A percentile compares a stretch with the other conserved stretches of the same genome.
Evolutionary conservation across 2,113 vertebrate species (phyloP).

Genomic region (Saccopteryx leptura): DNA sequence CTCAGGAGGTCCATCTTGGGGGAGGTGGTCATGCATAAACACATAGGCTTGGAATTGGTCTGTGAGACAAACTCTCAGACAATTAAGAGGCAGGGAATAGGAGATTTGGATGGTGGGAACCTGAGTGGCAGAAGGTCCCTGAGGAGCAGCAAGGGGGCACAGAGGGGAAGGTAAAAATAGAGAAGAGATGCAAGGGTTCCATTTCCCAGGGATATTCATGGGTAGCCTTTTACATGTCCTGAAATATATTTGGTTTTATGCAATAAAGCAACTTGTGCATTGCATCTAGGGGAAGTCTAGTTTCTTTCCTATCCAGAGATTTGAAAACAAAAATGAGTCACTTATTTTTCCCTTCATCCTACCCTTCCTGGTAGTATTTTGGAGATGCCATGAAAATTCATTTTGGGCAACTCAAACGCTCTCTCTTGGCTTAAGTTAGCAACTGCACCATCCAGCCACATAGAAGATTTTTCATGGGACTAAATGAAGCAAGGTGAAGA

Average conservation of each 20-base stretch:
- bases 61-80: not conserved
- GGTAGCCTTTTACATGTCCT: not conserved
- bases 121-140: not conserved
- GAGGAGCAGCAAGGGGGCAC: not conserved
- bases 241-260: not conserved
- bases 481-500: not conserved
- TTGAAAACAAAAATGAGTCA: not conserved
- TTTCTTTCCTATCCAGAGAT: not conserved
- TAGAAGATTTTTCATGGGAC: not conserved
- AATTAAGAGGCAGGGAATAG: not conserved
- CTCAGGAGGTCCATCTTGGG: not conserved
- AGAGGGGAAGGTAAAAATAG: not conserved
- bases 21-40: not conserved
- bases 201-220: not conserved
- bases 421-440: conserved; percentile 43
- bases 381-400: not conserved
- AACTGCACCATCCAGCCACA: not conserved
- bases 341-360: not conserved
- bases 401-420: not conserved
- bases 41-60: not conserved
- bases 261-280: not conserved
- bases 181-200: not conserved
- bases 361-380: not conserved
- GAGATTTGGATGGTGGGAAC: not conserved
- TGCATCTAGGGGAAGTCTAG: not conserved